phyloP scores from a whole-genome alignment of 2,888 invertebrate genomes.

The Agrotis exclamationis region DNA sequence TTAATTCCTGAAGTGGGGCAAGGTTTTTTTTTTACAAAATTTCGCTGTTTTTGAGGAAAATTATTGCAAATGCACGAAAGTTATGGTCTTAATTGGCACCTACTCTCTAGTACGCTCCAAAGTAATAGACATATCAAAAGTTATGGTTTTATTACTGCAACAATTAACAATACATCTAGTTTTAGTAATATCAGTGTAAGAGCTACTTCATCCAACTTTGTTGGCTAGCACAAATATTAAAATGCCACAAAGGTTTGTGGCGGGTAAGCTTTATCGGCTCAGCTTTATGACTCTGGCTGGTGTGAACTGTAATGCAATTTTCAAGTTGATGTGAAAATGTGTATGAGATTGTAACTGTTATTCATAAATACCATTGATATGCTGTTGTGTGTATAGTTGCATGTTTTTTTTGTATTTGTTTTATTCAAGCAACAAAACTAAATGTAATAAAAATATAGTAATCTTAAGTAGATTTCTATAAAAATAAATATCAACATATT shows the following conservation, averaged over 20 bases:
- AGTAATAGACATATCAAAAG: not conserved
- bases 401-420: no score
- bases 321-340: conserved; percentile 16
- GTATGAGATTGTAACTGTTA: conserved; percentile 4
- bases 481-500: no score
- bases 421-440: no score
- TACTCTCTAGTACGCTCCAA: not conserved
- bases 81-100: not conserved
- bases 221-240: not conserved
- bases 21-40: no score
- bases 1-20: no score
- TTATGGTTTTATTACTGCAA: no score
- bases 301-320: conserved; percentile 33
- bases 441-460: no score
- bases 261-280: conserved; percentile 27
- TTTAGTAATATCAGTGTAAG: not conserved
- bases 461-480: no score
- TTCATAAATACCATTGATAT: not conserved
- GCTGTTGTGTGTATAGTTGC: conserved; percentile 8
- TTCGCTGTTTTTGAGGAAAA: no score
- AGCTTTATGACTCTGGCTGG: conserved; percentile 10
- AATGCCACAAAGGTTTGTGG: not conserved
- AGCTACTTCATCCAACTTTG: not conserved
- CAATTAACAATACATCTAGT: not conserved
- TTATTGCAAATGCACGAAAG: not conserved